phyloP scores from a whole-genome alignment of 2,888 invertebrate genomes.

The Megalurothrips usitatus region DNA sequence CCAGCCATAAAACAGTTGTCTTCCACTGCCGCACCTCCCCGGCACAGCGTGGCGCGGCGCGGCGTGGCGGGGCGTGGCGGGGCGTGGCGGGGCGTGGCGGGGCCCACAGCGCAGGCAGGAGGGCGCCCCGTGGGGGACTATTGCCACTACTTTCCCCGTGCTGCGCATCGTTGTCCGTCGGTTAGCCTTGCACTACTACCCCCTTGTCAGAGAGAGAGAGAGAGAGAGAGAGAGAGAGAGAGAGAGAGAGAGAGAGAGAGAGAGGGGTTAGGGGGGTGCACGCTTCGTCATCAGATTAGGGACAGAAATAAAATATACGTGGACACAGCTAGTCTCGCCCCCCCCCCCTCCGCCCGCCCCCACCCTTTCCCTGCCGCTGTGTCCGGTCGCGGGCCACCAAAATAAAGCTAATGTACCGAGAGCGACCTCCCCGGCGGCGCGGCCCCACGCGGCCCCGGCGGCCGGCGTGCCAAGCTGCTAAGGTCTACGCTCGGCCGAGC shows the following conservation, averaged over 20 bases:
- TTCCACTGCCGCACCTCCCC: background rate
- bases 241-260: no score
- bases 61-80: background rate
- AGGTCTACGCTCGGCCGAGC: background rate
- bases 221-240: no score
- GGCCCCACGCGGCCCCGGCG: background rate
- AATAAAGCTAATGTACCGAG: constrained; percentile 26
- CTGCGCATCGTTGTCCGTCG: no score
- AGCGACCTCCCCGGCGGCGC: background rate
- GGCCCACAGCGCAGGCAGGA: background rate
- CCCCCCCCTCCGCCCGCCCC: background rate
- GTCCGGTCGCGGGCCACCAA: background rate
- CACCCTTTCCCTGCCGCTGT: background rate
- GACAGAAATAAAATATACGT: constrained; percentile 13
- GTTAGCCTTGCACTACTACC: no score
- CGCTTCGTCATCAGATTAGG: constrained; percentile 24
- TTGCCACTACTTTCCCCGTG: background rate
- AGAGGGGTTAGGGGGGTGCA: background rate
- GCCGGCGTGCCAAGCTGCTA: background rate
- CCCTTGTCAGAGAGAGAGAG: no score
- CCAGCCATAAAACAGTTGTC: constrained; percentile 17
- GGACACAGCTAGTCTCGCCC: background rate
- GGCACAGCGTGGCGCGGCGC: background rate
- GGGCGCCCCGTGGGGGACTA: background rate
- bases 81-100: background rate